phyloP scores from a whole-genome alignment of 2,113 vertebrate genomes.

The Menura novaehollandiae region DNA sequence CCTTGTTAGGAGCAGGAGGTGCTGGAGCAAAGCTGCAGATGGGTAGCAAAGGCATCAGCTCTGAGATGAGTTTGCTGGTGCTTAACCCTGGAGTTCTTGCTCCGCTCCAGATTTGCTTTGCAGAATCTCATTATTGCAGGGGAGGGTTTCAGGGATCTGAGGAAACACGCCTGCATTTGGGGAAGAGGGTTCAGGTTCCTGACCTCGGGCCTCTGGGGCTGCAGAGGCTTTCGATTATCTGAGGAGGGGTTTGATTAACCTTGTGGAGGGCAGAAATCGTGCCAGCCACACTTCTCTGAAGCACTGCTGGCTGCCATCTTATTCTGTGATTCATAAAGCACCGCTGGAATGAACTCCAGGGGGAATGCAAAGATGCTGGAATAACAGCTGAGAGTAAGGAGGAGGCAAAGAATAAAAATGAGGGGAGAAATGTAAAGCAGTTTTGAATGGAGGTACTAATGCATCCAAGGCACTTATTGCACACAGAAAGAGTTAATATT shows the following conservation, averaged over 20 bases:
- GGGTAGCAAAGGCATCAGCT: background rate
- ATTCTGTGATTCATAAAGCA: constrained; percentile 41
- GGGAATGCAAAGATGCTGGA: constrained; percentile 56
- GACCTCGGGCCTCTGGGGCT: constrained; percentile 1
- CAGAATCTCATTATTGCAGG: constrained; percentile 26
- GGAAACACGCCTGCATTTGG: background rate
- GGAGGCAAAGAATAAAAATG: constrained; percentile 22
- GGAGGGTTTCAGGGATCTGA: background rate
- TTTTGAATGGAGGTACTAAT: background rate
- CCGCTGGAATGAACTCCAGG: constrained; percentile 47
- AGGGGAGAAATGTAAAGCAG: background rate
- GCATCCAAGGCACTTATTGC: background rate
- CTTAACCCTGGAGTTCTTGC: constrained; percentile 36
- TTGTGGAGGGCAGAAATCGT: background rate
- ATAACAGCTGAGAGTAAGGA: constrained; percentile 43
- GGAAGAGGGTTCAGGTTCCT: constrained; percentile 2
- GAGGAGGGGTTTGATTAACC: background rate
- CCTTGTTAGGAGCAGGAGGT: background rate
- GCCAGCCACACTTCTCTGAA: background rate
- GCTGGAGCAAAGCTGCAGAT: background rate
- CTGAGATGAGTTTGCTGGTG: constrained; percentile 42
- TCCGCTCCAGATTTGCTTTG: background rate
- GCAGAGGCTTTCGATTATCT: background rate
- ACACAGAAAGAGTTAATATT: background rate
- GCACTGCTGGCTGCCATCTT: constrained; percentile 46